phyloP scores from a whole-genome alignment of 2,888 invertebrate genomes.

The Pegoplata infirma region DNA sequence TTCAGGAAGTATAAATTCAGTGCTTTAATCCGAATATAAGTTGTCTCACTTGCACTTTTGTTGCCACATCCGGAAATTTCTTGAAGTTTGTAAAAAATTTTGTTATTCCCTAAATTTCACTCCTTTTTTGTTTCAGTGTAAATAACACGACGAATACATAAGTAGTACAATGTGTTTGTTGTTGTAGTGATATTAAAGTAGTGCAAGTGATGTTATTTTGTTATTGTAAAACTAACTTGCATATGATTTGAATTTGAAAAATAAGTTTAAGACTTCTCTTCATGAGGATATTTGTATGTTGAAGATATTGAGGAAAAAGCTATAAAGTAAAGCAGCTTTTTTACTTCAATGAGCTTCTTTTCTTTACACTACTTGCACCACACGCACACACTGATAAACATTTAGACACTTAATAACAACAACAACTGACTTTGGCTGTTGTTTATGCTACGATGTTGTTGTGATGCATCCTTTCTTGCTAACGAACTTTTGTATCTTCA shows the following conservation, averaged over 20 bases:
- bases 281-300: constrained; percentile 12
- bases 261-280: constrained; percentile 37
- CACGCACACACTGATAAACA: not conserved
- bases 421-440: not conserved
- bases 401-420: not conserved
- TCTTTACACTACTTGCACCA: not conserved
- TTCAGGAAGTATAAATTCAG: too few relatives aligned
- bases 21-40: too few relatives aligned
- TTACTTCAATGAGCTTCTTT: not conserved
- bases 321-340: constrained; percentile 37
- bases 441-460: constrained; percentile 4
- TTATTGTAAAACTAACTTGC: not conserved
- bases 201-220: too few relatives aligned
- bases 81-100: too few relatives aligned
- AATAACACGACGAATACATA: too few relatives aligned
- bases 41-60: too few relatives aligned
- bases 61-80: too few relatives aligned
- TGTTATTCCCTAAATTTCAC: too few relatives aligned
- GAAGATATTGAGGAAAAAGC: constrained; percentile 31
- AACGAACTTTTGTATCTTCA: constrained; percentile 34
- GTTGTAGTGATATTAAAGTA: too few relatives aligned
- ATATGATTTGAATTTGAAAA: constrained; percentile 15
- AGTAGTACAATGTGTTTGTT: too few relatives aligned
- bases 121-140: too few relatives aligned
- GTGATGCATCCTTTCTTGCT: constrained; percentile 23